Percentiles rank a stretch among this genome's conserved stretches.
Conservation (phyloP, 2,797 vertebrate genomes). For the Xenops minutus region DNA sequence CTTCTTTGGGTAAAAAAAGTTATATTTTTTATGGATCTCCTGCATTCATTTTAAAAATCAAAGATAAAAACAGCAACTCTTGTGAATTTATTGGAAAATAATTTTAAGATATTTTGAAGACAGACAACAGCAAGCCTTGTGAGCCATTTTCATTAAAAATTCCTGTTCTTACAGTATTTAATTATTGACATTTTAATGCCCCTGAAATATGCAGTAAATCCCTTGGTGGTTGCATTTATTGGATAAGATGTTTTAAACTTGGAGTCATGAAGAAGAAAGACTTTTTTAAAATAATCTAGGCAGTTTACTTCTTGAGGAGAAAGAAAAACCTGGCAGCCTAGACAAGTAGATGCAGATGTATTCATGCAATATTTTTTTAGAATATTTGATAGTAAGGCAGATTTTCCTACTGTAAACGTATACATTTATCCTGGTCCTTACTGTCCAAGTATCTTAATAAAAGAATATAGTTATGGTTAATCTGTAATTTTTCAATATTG, state of each 20-base stretch:
- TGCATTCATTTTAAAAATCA: background rate
- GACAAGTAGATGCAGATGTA: background rate
- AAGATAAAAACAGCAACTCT: background rate
- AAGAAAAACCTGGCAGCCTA: background rate
- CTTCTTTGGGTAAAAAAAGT: background rate
- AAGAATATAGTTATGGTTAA: background rate
- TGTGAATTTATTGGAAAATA: background rate
- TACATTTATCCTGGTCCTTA: background rate
- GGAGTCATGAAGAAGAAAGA: background rate
- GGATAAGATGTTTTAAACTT: background rate
- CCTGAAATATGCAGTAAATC: background rate
- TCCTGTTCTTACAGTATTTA: background rate
- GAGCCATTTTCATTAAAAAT: background rate
- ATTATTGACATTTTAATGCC: background rate
- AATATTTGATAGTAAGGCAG: background rate
- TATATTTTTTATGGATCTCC: background rate
- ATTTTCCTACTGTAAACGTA: background rate
- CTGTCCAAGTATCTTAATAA: background rate
- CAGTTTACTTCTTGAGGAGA: background rate
- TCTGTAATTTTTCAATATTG: background rate
- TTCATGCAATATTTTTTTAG: background rate
- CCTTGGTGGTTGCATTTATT: background rate
- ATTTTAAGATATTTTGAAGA: background rate
- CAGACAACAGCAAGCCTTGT: background rate
- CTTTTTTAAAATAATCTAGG: background rate